Evolutionary conservation across 2,797 vertebrate genomes (phyloP), one percentile per base, ranked within the genome.

Genomic region (Dendrocincla fuliginosa): DNA sequence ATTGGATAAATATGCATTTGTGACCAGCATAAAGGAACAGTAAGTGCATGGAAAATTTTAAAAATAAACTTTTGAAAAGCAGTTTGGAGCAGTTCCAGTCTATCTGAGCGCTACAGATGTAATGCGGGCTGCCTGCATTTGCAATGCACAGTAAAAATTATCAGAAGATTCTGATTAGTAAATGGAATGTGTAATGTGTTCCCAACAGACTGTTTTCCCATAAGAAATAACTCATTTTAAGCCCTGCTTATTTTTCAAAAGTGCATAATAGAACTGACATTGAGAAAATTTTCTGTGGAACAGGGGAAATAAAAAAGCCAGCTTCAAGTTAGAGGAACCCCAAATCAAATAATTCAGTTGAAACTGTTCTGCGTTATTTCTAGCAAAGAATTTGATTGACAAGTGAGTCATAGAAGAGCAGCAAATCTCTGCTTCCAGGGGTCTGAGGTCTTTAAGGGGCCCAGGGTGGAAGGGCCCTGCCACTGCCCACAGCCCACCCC

Each of bases 61-160:
- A 84, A 90, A 93, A 39, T 61, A 65, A 28, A 24, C 84, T 82
- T 90, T 41, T 71, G 87, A 83, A 73, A 57, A 87, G 78, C 61
- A 46, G 41, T 83, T 95, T 96, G 93, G 95, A 94, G 92, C 64
- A 30, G 57, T 91, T 96, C 89, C 95, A 94, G 79, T 44, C 84
- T 96, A 93, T 94, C 93, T 96, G 90, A 93, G 92, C 68, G 59
- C 61, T 94, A 90, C 95, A 96, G 92, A 80, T 80, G 87, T 87
- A 87, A 92, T 13, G 2, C 46, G 0, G 46, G 64, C 92, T 96
- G 90, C 79, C 61, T 89, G 50, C 84, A 84, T 92, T 96, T 96
- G 73, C 84, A 87, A 92, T 87, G 69, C 91, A 67, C 73, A 56
- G 92, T 84, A 87, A 78, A 92, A 94, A 91, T 80, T 75, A 94